phyloP scores from a whole-genome alignment of 1,140 invertebrate genomes.

The Chelonus insularis region DNA sequence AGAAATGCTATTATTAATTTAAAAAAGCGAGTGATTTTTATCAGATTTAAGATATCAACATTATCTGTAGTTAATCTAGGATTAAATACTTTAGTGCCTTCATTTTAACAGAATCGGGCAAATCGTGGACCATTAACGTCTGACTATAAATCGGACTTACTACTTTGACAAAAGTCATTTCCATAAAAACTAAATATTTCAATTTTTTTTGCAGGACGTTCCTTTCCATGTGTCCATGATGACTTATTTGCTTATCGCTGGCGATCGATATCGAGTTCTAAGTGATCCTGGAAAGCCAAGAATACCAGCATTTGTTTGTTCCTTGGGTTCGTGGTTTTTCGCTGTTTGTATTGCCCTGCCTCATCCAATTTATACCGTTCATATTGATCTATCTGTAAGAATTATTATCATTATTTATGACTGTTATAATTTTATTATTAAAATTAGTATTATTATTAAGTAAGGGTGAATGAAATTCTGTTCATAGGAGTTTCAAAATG shows the following conservation, averaged over 20 bases:
- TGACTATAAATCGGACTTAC: background rate
- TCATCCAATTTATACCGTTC: conserved; percentile 73
- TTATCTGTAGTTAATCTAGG: no score
- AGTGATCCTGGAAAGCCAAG: conserved; percentile 67
- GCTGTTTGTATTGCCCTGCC: conserved; percentile 72
- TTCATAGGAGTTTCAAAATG: conserved; percentile 47
- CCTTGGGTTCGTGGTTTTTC: conserved; percentile 70
- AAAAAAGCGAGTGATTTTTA: no score
- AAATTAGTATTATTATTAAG: background rate
- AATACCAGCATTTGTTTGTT: conserved; percentile 68
- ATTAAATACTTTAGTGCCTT: no score
- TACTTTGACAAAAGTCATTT: no score
- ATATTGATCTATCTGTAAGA: conserved; percentile 69
- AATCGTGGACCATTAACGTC: no score
- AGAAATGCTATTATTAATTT: no score
- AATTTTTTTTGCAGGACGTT: conserved; percentile 62
- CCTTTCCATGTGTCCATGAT: conserved; percentile 72
- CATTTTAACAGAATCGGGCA: no score
- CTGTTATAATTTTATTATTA: conserved; percentile 1
- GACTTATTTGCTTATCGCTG: conserved; percentile 70
- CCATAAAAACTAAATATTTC: background rate
- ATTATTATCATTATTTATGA: background rate
- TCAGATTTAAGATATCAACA: no score
- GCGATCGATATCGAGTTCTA: conserved; percentile 69
- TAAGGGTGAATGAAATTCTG: background rate